A percentile compares a stretch with the other conserved stretches of the same genome.
Evolutionary conservation across 37 sponge, comb jelly and placozoan species (phyloP).

Genomic region (Amphimedon queenslandica): DNA sequence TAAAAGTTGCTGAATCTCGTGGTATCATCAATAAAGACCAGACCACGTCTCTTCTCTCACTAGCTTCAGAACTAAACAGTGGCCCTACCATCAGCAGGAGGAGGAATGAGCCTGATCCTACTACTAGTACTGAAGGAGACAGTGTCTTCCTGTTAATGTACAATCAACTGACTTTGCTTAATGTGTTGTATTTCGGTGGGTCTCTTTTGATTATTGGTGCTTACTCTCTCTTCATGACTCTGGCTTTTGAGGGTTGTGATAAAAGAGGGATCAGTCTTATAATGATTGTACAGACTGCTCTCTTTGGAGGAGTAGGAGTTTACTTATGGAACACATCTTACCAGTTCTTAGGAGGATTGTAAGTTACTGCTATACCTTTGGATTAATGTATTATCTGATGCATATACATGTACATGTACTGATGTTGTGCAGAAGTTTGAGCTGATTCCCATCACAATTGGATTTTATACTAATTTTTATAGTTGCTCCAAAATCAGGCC

Average conservation of each 20-base stretch:
- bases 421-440: no score
- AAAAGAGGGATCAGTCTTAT: conserved; percentile 9
- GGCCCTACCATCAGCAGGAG: no score
- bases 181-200: conserved; percentile 45
- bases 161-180: conserved; percentile 38
- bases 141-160: conserved; percentile 25
- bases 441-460: no score
- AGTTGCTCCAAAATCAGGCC: no score
- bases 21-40: neutral
- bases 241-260: conserved; percentile 23
- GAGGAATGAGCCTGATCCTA: neutral
- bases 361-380: neutral
- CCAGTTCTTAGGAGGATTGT: conserved; percentile 49
- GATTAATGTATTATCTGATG: conserved; percentile 6
- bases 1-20: no score
- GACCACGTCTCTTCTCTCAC: neutral
- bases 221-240: conserved; percentile 34
- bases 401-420: no score
- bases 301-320: conserved; percentile 11
- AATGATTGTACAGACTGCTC: conserved; percentile 4
- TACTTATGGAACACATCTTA: conserved; percentile 19
- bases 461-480: no score
- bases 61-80: no score
- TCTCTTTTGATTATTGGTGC: conserved; percentile 42
- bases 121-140: neutral